These are phyloP conservation scores for Dicerorhinus sumatrensis DNA, from an alignment of 2,113 vertebrate species.

Conservation along the genomic window DNA sequence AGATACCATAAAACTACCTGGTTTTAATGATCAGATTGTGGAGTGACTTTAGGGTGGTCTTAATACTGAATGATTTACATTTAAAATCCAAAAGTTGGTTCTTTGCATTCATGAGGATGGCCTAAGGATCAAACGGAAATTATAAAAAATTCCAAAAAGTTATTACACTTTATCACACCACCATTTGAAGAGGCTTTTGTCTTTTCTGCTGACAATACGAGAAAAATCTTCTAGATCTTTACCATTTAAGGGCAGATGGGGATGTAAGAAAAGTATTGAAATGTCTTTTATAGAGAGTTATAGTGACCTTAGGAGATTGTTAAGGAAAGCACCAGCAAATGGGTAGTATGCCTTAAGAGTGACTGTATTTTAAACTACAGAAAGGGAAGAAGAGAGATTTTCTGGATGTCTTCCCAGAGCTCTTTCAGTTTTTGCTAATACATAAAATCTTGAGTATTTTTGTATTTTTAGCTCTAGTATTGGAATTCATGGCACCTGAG, in stretches of 20 bases:
- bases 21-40: background rate
- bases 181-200: background rate
- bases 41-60: background rate
- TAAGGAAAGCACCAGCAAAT: background rate
- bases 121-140: slow-evolving; percentile 2
- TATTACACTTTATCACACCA: background rate
- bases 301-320: background rate
- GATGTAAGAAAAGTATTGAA: background rate
- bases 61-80: background rate
- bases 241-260: background rate
- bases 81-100: background rate
- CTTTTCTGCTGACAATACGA: background rate
- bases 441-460: background rate
- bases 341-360: background rate
- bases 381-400: background rate
- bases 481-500: background rate
- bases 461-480: background rate
- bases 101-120: background rate
- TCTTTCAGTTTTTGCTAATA: background rate
- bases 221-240: background rate
- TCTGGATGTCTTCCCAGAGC: background rate
- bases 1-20: background rate
- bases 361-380: background rate
- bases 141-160: background rate
- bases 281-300: background rate